Evolutionary conservation across 2,797 vertebrate genomes (phyloP).

Genomic region (Spinus pinus): DNA sequence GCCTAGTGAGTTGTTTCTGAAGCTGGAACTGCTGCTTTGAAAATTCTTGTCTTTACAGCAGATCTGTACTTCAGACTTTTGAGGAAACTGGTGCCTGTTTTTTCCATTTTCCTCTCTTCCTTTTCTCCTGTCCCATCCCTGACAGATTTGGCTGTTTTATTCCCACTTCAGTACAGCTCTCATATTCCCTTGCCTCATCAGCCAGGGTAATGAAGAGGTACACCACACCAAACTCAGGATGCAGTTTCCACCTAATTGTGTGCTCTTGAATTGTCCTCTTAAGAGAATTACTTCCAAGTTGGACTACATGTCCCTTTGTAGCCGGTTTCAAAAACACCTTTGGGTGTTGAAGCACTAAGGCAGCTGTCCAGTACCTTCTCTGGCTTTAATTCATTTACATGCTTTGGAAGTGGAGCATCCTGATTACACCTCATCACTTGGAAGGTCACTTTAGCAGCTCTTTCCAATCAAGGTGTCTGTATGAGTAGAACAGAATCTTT

Average conservation of each 20-base stretch:
- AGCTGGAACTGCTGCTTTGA: not conserved
- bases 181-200: not conserved
- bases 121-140: not conserved
- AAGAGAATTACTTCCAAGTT: not conserved
- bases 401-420: not conserved
- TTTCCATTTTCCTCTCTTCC: not conserved
- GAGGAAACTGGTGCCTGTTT: not conserved
- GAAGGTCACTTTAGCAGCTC: slow-evolving; percentile 17
- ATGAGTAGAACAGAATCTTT: not conserved
- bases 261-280: slow-evolving; percentile 2
- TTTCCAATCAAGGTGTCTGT: not conserved
- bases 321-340: not conserved
- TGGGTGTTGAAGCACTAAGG: not conserved
- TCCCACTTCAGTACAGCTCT: not conserved
- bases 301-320: not conserved
- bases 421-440: not conserved
- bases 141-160: not conserved
- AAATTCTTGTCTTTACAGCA: not conserved
- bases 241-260: not conserved
- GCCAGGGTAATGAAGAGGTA: slow-evolving; percentile 15
- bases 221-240: not conserved
- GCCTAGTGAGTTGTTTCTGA: not conserved
- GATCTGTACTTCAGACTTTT: not conserved
- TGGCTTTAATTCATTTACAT: slow-evolving; percentile 29
- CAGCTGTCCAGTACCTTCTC: slow-evolving; percentile 4